Evolutionary conservation across 1,140 invertebrate genomes (phyloP).

Genomic region (Aphaenogaster floridana): DNA sequence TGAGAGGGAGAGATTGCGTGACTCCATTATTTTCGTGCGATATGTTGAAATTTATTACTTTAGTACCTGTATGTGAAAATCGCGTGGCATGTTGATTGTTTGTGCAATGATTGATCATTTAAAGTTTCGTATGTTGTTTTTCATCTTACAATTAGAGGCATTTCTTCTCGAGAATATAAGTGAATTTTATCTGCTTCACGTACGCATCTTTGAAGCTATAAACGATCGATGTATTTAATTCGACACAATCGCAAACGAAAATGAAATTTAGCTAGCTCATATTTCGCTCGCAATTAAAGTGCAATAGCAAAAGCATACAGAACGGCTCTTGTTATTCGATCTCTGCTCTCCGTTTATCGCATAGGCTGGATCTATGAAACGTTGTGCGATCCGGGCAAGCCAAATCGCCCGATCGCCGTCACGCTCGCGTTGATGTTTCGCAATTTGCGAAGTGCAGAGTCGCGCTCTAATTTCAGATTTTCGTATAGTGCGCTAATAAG

Average conservation of each 20-base stretch:
- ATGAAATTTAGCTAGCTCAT: not conserved
- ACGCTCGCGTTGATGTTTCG: constrained; percentile 11
- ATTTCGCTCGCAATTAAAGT: not conserved
- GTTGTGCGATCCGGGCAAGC: not conserved
- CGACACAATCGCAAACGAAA: not conserved
- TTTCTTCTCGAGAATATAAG: not conserved
- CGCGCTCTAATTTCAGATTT: constrained; percentile 41
- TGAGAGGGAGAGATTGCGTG: constrained; percentile 19
- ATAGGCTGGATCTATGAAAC: constrained; percentile 1
- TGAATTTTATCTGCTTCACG: not conserved
- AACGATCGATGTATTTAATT: not conserved
- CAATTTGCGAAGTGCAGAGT: not conserved
- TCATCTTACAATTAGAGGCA: not conserved
- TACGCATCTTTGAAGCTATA: not conserved
- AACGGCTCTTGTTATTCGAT: constrained; percentile 5
- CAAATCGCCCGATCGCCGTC: constrained; percentile 9
- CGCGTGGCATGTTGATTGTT: not conserved
- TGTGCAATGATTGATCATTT: constrained; percentile 10
- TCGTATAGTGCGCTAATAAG: not conserved
- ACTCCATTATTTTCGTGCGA: constrained; percentile 44
- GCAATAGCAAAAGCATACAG: not conserved
- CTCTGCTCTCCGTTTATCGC: not conserved
- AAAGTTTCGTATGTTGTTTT: not conserved
- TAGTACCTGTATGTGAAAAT: not conserved
- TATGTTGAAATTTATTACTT: constrained; percentile 44